Evolutionary conservation across 2,888 invertebrate species (phyloP).

Genomic region (Ectobius pallidus): DNA sequence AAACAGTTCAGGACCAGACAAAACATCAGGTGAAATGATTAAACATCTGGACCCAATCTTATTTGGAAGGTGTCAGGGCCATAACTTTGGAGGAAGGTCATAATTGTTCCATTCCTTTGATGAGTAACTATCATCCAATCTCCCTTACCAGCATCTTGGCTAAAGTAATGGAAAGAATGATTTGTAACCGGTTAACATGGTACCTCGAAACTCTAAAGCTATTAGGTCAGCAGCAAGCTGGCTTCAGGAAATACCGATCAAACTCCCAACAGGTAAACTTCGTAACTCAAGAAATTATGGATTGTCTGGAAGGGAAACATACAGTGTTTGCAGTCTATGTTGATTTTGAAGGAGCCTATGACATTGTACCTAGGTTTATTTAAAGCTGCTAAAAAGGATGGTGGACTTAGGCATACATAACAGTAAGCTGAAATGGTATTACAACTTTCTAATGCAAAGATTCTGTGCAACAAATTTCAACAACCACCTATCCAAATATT

Average conservation of each 20-base stretch:
- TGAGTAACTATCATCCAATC: neutral
- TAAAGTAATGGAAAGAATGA: constrained; percentile 9
- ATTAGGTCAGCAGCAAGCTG: neutral
- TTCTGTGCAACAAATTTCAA: constrained; percentile 1
- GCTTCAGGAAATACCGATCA: constrained; percentile 27
- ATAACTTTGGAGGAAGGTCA: neutral
- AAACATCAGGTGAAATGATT: neutral
- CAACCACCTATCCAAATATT: neutral
- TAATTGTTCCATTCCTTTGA: neutral
- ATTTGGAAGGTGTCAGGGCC: neutral
- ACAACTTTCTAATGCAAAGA: constrained; percentile 8
- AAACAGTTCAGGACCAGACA: neutral
- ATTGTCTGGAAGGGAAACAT: neutral
- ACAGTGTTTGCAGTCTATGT: constrained; percentile 5
- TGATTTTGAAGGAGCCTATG: constrained; percentile 11
- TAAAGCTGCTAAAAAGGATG: constrained; percentile 4
- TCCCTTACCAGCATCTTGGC: constrained; percentile 3
- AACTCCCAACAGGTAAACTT: constrained; percentile 42
- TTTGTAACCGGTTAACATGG: neutral
- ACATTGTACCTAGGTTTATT: neutral
- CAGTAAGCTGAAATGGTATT: constrained; percentile 1
- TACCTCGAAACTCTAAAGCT: neutral
- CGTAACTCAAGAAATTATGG: neutral
- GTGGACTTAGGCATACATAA: neutral
- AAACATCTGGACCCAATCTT: neutral